phyloP scores from a whole-genome alignment of 2,797 vertebrate species.

The Adelosebastes latens region DNA sequence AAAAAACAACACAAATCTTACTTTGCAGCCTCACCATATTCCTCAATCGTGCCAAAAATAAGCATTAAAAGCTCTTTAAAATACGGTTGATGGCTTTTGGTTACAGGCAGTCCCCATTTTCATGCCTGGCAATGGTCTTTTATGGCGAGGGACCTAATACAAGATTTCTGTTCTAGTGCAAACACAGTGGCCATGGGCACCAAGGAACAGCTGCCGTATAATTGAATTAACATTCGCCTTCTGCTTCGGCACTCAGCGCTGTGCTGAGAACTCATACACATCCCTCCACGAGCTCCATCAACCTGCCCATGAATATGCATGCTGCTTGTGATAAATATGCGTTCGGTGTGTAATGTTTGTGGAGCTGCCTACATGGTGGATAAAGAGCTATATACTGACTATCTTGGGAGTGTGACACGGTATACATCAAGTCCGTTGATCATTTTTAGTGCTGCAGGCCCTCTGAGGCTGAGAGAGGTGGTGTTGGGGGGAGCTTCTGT shows the following conservation, averaged over 20 bases:
- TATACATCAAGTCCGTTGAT: slow-evolving; percentile 57
- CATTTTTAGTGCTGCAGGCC: slow-evolving; percentile 40
- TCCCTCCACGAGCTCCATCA: slow-evolving; percentile 80
- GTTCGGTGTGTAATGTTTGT: slow-evolving; percentile 67
- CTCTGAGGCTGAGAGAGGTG: slow-evolving; percentile 43
- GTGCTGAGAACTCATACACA: slow-evolving; percentile 75
- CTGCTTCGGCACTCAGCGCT: slow-evolving; percentile 79
- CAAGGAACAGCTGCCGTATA: slow-evolving; percentile 84
- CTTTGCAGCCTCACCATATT: slow-evolving; percentile 52
- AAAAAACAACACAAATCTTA: slow-evolving; percentile 52
- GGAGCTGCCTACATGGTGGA: slow-evolving; percentile 65
- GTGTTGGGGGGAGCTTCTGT: background rate
- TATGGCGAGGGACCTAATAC: slow-evolving; percentile 78
- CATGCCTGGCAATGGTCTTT: slow-evolving; percentile 74
- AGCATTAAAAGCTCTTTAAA: slow-evolving; percentile 75
- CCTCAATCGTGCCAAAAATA: slow-evolving; percentile 56
- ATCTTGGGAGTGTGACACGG: slow-evolving; percentile 50
- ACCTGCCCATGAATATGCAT: slow-evolving; percentile 81
- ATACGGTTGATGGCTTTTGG: slow-evolving; percentile 75
- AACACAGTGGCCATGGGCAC: slow-evolving; percentile 80
- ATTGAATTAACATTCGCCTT: slow-evolving; percentile 87
- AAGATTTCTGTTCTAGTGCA: slow-evolving; percentile 81
- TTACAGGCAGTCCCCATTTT: slow-evolving; percentile 72
- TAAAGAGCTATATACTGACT: slow-evolving; percentile 59
- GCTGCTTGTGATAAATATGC: slow-evolving; percentile 69